phyloP scores from a whole-genome alignment of 2,113 vertebrate species.

The Anarrhichthys ocellatus region DNA sequence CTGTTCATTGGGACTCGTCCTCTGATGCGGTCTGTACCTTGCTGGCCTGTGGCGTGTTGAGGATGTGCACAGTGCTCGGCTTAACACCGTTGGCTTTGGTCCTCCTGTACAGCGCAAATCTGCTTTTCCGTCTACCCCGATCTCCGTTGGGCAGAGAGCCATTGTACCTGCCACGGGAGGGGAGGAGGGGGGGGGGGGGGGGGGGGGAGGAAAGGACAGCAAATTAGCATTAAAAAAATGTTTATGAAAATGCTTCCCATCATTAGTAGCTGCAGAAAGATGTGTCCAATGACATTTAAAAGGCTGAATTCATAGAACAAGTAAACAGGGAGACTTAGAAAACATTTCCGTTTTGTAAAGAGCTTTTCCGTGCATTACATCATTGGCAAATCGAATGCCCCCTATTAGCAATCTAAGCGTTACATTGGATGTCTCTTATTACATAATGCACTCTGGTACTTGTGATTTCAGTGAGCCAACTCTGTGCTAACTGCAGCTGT shows the following conservation, averaged over 20 bases:
- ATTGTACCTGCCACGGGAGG: slow-evolving; percentile 89
- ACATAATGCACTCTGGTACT: slow-evolving; percentile 68
- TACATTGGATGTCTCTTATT: slow-evolving; percentile 71
- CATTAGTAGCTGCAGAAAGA: slow-evolving; percentile 38
- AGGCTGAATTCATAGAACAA: slow-evolving; percentile 45
- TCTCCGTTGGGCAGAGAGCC: slow-evolving; percentile 96
- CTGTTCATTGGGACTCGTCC: slow-evolving; percentile 20
- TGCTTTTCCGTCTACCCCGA: slow-evolving; percentile 95
- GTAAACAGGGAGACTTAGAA: slow-evolving; percentile 50
- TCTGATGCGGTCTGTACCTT: slow-evolving; percentile 86
- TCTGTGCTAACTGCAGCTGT: slow-evolving; percentile 61
- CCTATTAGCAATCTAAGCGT: slow-evolving; percentile 68
- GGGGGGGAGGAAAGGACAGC: slow-evolving; percentile 26
- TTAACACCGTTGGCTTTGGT: slow-evolving; percentile 94
- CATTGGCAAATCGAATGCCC: slow-evolving; percentile 56
- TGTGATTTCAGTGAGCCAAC: slow-evolving; percentile 53
- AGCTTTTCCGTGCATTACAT: slow-evolving; percentile 65
- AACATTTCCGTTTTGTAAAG: slow-evolving; percentile 55
- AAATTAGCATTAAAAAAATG: slow-evolving; percentile 28
- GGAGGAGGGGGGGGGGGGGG: slow-evolving; percentile 2
- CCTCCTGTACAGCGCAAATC: slow-evolving; percentile 94
- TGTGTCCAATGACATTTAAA: slow-evolving; percentile 53
- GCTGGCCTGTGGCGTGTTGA: slow-evolving; percentile 93
- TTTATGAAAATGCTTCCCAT: not conserved
- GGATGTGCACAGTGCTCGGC: slow-evolving; percentile 94